Evolutionary conservation across 2,888 invertebrate species (phyloP), one percentile per base, ranked within the genome.

Genomic region (Erebia ligea): DNA sequence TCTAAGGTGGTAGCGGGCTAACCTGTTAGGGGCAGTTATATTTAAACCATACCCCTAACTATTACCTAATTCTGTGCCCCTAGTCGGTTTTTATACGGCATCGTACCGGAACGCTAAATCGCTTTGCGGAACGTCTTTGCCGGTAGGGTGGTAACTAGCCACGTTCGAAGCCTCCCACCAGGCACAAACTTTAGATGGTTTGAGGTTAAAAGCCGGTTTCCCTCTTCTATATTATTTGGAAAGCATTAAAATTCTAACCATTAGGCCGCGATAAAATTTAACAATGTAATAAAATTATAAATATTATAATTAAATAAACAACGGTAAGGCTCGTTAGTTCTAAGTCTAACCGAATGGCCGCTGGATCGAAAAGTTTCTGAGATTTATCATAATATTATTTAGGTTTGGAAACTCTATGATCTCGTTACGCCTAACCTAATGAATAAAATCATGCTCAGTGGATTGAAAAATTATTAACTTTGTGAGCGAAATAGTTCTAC

Each of bases 361-460:
- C 10, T 11, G 57, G 25, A 34, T 34, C 2, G 57, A 57, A 34
- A 57, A 57, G 57, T 57, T 57, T 25, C 34, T n/a, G 57, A 57
- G 57, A 34, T 57, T 57, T 21, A 21, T 21, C 19, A 34, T 34
- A 25, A 25, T 25, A 25, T 25, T 25, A 57, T 57, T 57, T 57
- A 57, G 4, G 59, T 61, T 40, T 17, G 59, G 10, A 42, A 61
- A 61, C 42, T 59, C n/a, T 10, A 42, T 42, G 42, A 61, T 19
- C 19, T 61, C 19, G 59, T 61, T 61, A 61, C 17, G 10, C 11
- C 42, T 5, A 42, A 42, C 40, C 42, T 42, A 42, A 61, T 61
- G 59, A 61, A 42, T 61, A 61, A 61, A 61, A 42, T 61, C 59
- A 42, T 42, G 59, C 59, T 42, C 59, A 61, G 42, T 61, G 59